Evolutionary conservation across 2,888 invertebrate genomes (phyloP).

Genomic region (Drosophila ustulata): DNA sequence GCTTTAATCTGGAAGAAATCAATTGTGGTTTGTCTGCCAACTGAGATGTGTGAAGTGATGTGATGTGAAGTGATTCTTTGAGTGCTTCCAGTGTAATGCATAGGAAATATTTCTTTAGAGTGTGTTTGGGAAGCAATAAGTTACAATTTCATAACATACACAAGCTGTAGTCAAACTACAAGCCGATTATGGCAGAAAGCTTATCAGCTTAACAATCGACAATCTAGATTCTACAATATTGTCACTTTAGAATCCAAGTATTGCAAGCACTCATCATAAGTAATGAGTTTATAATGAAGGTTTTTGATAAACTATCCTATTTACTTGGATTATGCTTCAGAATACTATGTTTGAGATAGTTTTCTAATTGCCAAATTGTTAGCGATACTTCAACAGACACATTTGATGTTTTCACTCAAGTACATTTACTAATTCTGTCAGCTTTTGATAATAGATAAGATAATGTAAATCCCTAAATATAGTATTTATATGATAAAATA

Average conservation of each 20-base stretch:
- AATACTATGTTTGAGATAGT: neutral
- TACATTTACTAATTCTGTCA: too few species aligned
- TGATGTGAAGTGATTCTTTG: slow-evolving; percentile 22
- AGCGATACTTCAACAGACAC: too few species aligned
- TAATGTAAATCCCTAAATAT: too few species aligned
- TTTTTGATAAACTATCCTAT: neutral
- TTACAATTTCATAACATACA: slow-evolving; percentile 1
- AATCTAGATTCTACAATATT: neutral
- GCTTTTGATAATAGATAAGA: too few species aligned
- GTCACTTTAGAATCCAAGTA: neutral
- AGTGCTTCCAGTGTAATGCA: slow-evolving; percentile 24
- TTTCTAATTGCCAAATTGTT: too few species aligned
- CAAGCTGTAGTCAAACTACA: slow-evolving; percentile 4
- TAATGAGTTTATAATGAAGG: neutral
- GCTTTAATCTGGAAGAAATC: slow-evolving; percentile 26
- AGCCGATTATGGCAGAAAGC: neutral
- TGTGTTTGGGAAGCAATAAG: neutral
- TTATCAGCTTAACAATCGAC: neutral
- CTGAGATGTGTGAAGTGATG: slow-evolving; percentile 26
- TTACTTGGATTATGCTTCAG: neutral
- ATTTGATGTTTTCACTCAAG: too few species aligned
- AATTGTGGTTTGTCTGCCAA: slow-evolving; percentile 16
- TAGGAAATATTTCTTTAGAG: neutral
- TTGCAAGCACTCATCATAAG: neutral
- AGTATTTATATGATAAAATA: too few species aligned